Conservation (phyloP, 2,888 invertebrate genomes). For the Odontocolon sp. region DNA sequence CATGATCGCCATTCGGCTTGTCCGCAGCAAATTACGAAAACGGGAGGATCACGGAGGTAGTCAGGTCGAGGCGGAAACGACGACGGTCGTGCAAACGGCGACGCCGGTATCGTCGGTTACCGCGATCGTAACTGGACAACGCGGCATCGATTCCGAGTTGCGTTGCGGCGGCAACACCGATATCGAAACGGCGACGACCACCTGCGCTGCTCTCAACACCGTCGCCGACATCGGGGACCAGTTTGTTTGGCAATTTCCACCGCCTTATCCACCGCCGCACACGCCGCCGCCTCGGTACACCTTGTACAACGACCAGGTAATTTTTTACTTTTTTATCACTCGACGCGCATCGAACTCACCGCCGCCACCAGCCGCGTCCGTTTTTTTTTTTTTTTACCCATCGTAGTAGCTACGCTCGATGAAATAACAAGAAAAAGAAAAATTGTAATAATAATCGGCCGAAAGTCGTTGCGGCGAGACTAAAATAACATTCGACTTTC, state of each 20-base stretch:
- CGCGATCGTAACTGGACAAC: constrained; percentile 48
- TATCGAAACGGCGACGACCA: constrained; percentile 61
- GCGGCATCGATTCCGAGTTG: constrained; percentile 59
- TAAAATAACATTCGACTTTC: too few species aligned
- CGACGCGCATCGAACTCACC: too few species aligned
- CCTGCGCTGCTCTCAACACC: constrained; percentile 64
- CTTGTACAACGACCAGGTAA: constrained; percentile 92
- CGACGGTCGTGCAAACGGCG: constrained; percentile 85
- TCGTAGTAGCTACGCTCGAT: too few species aligned
- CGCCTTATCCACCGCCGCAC: constrained; percentile 80
- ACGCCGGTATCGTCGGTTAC: constrained; percentile 71
- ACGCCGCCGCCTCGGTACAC: constrained; percentile 87
- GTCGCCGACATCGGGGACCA: constrained; percentile 81
- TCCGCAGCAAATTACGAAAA: constrained; percentile 94
- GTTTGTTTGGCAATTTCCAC: constrained; percentile 92
- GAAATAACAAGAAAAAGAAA: too few species aligned
- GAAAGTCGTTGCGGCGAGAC: too few species aligned
- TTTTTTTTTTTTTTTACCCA: too few species aligned
- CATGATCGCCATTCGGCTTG: constrained; percentile 94
- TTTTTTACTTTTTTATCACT: constrained; percentile 72
- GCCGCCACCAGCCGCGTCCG: too few species aligned
- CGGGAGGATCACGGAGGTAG: constrained; percentile 88
- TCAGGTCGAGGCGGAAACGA: constrained; percentile 86
- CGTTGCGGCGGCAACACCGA: constrained; percentile 56
- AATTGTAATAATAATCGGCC: too few species aligned